Percentiles rank a stretch among this genome's conserved stretches.
phyloP scores from a whole-genome alignment of 1,140 invertebrate genomes.

The Kradibia gibbosae region DNA sequence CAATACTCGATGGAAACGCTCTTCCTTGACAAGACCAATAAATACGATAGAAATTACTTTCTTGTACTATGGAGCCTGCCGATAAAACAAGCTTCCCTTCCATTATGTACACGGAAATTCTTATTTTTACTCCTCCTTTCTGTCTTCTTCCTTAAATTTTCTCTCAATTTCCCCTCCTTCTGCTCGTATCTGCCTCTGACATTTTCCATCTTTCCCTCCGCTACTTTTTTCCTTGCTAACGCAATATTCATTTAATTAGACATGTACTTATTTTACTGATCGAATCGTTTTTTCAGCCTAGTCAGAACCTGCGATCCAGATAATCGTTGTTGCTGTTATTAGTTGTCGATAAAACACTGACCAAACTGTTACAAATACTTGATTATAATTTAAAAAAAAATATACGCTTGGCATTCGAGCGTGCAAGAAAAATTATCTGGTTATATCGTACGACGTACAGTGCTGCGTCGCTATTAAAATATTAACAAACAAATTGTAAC shows the following conservation, averaged over 20 bases:
- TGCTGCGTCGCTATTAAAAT: no score
- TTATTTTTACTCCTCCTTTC: background rate
- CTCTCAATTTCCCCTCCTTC: background rate
- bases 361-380: no score
- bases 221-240: background rate
- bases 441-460: no score
- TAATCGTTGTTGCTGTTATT: background rate
- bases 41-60: slow-evolving; percentile 33
- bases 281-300: background rate
- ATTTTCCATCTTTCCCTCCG: background rate
- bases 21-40: slow-evolving; percentile 34
- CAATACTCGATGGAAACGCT: slow-evolving; percentile 39
- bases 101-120: background rate
- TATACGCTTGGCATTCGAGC: no score
- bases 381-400: no score
- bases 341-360: background rate
- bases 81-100: background rate
- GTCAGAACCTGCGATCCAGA: no score
- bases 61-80: slow-evolving; percentile 14
- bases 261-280: background rate
- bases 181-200: no score
- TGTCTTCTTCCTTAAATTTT: background rate
- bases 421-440: no score
- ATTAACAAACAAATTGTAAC: no score
- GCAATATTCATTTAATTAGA: background rate